Evolutionary conservation across 2,113 vertebrate species (phyloP).

Genomic region (Indicator maculatus): DNA sequence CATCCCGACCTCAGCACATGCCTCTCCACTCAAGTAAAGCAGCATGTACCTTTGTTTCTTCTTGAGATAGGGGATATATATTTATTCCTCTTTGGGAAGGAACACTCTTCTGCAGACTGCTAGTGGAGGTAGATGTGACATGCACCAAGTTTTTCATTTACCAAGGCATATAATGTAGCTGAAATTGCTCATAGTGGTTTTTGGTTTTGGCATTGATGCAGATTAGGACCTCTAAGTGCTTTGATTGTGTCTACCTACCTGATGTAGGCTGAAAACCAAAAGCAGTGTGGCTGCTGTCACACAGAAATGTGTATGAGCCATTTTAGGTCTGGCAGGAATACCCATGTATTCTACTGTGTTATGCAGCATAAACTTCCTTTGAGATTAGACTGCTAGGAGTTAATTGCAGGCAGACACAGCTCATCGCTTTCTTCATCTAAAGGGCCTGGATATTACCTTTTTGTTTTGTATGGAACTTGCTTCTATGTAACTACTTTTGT

Average conservation of each 20-base stretch:
- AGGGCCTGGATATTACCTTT: neutral
- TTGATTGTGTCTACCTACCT: neutral
- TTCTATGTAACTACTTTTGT: neutral
- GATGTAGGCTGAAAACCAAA: neutral
- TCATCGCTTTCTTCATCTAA: neutral
- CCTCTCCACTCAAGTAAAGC: neutral
- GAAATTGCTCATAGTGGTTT: neutral
- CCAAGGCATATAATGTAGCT: neutral
- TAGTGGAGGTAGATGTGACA: neutral
- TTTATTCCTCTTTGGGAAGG: neutral
- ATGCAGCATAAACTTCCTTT: neutral
- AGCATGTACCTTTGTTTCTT: fast-evolving
- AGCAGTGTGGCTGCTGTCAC: neutral
- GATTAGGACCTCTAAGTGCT: neutral
- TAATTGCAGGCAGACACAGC: neutral
- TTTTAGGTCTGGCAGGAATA: neutral
- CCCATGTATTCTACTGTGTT: neutral
- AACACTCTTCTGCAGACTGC: neutral
- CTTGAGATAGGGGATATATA: neutral
- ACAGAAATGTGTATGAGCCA: neutral
- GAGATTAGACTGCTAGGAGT: neutral
- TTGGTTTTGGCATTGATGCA: neutral
- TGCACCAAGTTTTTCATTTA: neutral
- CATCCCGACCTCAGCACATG: neutral
- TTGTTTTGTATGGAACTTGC: neutral